These are phyloP conservation scores for Agrotis clavis DNA, from an alignment of 2,888 invertebrate species.

Conservation along the genomic window DNA sequence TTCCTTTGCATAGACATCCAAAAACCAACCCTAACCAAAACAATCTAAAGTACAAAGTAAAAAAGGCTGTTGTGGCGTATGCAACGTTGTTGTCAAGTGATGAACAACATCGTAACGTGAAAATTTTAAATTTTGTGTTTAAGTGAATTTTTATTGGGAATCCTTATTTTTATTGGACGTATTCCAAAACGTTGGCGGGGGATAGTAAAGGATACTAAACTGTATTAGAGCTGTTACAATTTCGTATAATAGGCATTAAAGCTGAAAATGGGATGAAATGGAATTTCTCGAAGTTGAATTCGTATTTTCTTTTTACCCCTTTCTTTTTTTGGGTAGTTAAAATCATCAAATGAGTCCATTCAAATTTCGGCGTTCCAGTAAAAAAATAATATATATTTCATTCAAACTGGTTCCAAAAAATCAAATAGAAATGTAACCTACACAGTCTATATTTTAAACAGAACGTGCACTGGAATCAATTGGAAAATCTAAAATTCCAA, in stretches of 20 bases:
- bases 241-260: conserved; percentile 1
- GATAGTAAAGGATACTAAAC: conserved; percentile 42
- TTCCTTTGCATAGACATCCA: conserved; percentile 48
- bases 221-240: conserved; percentile 22
- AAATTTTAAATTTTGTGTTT: conserved; percentile 90
- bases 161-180: conserved; percentile 83
- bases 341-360: too few species aligned
- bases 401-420: neutral
- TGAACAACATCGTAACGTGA: conserved; percentile 81
- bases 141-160: conserved; percentile 90
- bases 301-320: neutral
- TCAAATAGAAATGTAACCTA: neutral
- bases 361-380: too few species aligned
- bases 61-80: conserved; percentile 33
- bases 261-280: neutral
- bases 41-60: conserved; percentile 56
- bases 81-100: conserved; percentile 57
- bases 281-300: neutral
- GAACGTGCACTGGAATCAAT: conserved; percentile 2
- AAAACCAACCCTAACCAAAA: conserved; percentile 56
- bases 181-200: conserved; percentile 56
- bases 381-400: too few species aligned
- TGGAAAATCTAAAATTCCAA: conserved; percentile 15
- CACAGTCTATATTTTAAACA: conserved; percentile 5
- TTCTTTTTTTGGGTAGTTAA: too few species aligned